Conservation (phyloP, 2,888 invertebrate species). For the Drosophila dives region DNA sequence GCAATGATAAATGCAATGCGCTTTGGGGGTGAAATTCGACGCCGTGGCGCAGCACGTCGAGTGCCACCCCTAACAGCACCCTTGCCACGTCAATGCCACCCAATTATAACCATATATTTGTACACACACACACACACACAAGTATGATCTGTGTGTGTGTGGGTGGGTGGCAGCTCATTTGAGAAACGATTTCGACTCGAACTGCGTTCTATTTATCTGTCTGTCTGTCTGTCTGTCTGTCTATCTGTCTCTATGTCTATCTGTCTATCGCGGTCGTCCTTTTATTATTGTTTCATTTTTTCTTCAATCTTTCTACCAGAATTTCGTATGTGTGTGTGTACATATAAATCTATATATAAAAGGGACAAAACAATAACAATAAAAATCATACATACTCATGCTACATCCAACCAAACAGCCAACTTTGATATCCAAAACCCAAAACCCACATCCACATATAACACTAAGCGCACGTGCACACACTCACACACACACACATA, state of each 20-base stretch:
- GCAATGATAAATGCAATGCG: constrained; percentile 59
- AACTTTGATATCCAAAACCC: constrained; percentile 22
- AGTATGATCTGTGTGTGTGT: constrained; percentile 8
- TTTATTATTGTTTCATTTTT: constrained; percentile 76
- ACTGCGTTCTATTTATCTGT: constrained; percentile 10
- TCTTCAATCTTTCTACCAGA: constrained; percentile 59
- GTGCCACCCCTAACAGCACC: constrained; percentile 65
- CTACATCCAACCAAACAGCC: constrained; percentile 25
- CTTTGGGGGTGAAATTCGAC: constrained; percentile 67
- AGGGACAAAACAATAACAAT: constrained; percentile 83
- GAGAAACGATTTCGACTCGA: constrained; percentile 50
- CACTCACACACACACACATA: constrained; percentile 18
- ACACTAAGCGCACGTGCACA: constrained; percentile 42
- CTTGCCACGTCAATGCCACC: constrained; percentile 68
- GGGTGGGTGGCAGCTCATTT: constrained; percentile 46
- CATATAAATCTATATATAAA: constrained; percentile 59
- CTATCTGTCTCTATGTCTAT: constrained; percentile 5
- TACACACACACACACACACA: constrained; percentile 10
- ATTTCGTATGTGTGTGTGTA: constrained; percentile 21
- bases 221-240: constrained; percentile 12
- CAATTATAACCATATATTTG: constrained; percentile 71
- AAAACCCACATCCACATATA: constrained; percentile 12
- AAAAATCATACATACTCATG: constrained; percentile 78
- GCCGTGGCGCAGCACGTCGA: constrained; percentile 27
- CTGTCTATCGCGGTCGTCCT: constrained; percentile 39